Conservation (phyloP, 2,888 invertebrate genomes). For the Cheilosia variabilis region DNA sequence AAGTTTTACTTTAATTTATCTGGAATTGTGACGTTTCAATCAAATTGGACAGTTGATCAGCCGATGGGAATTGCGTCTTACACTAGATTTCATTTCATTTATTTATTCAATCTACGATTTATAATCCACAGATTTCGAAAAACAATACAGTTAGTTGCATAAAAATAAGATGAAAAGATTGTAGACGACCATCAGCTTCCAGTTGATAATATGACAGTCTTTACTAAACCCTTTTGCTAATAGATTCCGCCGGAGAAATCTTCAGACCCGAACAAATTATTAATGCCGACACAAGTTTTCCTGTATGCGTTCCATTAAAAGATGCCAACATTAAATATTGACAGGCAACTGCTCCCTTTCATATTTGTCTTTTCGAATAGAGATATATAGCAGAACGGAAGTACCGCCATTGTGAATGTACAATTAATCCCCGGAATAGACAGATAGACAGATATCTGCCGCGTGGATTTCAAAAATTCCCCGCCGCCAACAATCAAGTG, state of each 20-base stretch:
- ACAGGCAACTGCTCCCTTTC: conserved; percentile 23
- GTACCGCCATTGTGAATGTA: background rate
- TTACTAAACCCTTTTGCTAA: background rate
- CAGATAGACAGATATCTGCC: conserved; percentile 22
- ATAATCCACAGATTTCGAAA: too few relatives aligned
- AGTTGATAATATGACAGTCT: too few relatives aligned
- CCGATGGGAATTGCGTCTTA: background rate
- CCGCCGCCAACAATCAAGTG: conserved; percentile 15
- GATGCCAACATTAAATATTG: conserved; percentile 42
- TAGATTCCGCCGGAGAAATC: background rate
- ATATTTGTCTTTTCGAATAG: conserved; percentile 40
- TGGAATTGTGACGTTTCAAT: conserved; percentile 12
- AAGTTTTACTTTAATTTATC: conserved; percentile 12
- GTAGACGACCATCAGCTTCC: too few relatives aligned
- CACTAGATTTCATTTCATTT: too few relatives aligned
- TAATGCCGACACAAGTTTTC: conserved; percentile 19
- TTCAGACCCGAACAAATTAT: conserved; percentile 19
- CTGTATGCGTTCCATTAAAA: conserved; percentile 1
- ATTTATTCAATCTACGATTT: too few relatives aligned
- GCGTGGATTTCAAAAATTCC: conserved; percentile 7
- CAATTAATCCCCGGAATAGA: conserved; percentile 16
- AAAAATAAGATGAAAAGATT: too few relatives aligned
- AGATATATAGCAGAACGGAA: background rate
- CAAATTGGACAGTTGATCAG: background rate
- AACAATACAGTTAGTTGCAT: too few relatives aligned